Conservation (phyloP, 2,888 invertebrate genomes). For the Eilema griseolum region DNA sequence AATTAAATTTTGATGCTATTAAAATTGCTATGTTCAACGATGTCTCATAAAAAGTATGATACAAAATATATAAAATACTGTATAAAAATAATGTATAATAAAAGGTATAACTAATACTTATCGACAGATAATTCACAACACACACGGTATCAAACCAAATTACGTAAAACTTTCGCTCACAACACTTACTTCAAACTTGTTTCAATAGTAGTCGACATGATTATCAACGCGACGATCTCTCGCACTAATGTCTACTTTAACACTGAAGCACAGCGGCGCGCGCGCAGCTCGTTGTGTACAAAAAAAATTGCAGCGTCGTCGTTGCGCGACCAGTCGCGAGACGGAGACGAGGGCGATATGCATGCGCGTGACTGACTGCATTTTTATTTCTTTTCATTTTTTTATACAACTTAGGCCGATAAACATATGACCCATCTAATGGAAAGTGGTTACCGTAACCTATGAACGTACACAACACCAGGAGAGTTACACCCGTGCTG, state of each 20-base stretch:
- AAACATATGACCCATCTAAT: no score
- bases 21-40: neutral
- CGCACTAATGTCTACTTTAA: conserved; percentile 37
- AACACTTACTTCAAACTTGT: conserved; percentile 79
- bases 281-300: conserved; percentile 15
- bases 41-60: neutral
- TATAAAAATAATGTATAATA: neutral
- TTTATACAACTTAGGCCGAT: no score
- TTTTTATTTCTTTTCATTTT: no score
- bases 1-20: neutral
- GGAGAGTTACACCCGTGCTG: no score
- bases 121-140: conserved; percentile 36
- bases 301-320: conserved; percentile 34
- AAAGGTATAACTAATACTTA: conserved; percentile 14
- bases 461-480: no score
- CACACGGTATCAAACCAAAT: conserved; percentile 42
- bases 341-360: neutral
- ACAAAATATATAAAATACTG: neutral
- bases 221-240: conserved; percentile 42
- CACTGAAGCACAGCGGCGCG: conserved; percentile 43
- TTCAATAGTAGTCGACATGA: conserved; percentile 78
- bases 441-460: no score
- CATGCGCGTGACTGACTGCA: conserved; percentile 2
- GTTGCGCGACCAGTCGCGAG: conserved; percentile 22
- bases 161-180: conserved; percentile 66